These are phyloP conservation scores for Thera obeliscata DNA, from an alignment of 2,888 invertebrate genomes.

Conservation along the genomic window DNA sequence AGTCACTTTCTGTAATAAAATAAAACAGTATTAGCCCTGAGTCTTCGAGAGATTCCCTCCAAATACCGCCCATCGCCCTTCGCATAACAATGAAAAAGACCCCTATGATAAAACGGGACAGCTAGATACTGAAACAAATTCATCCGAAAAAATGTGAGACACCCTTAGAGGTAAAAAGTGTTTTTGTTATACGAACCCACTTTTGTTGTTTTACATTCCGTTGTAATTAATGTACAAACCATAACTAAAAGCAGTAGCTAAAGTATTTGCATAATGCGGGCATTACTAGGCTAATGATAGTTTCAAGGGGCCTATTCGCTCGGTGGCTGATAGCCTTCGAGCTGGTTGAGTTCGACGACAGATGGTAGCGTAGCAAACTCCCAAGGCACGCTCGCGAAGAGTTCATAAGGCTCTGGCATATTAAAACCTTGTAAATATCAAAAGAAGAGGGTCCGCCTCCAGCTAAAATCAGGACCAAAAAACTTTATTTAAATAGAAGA, in stretches of 20 bases:
- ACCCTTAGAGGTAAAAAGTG: slow-evolving; percentile 12
- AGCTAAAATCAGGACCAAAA: slow-evolving; percentile 37
- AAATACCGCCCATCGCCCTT: slow-evolving; percentile 36
- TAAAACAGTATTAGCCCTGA: slow-evolving; percentile 39
- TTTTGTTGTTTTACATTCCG: slow-evolving; percentile 40
- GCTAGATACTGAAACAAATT: slow-evolving; percentile 32
- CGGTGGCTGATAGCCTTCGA: slow-evolving; percentile 33
- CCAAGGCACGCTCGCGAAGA: slow-evolving; percentile 18
- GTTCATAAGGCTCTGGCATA: slow-evolving; percentile 21
- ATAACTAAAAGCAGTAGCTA: slow-evolving; percentile 38
- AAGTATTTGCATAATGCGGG: slow-evolving; percentile 53
- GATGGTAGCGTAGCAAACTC: slow-evolving; percentile 26
- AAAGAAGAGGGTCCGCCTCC: slow-evolving; percentile 22
- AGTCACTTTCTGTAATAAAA: slow-evolving; percentile 37
- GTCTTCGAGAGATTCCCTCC: slow-evolving; percentile 38
- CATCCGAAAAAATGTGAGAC: slow-evolving; percentile 22
- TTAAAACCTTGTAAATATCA: slow-evolving; percentile 24
- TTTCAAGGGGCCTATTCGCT: slow-evolving; percentile 42
- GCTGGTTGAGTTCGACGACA: slow-evolving; percentile 34
- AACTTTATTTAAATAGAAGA: slow-evolving; percentile 41
- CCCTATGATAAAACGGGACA: slow-evolving; percentile 32
- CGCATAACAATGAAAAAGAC: slow-evolving; percentile 43
- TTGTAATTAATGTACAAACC: slow-evolving; percentile 47
- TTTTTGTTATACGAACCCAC: slow-evolving; percentile 27
- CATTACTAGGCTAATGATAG: slow-evolving; percentile 48